Conservation (phyloP, 2,113 vertebrate species). For the Hemicordylus capensis region DNA sequence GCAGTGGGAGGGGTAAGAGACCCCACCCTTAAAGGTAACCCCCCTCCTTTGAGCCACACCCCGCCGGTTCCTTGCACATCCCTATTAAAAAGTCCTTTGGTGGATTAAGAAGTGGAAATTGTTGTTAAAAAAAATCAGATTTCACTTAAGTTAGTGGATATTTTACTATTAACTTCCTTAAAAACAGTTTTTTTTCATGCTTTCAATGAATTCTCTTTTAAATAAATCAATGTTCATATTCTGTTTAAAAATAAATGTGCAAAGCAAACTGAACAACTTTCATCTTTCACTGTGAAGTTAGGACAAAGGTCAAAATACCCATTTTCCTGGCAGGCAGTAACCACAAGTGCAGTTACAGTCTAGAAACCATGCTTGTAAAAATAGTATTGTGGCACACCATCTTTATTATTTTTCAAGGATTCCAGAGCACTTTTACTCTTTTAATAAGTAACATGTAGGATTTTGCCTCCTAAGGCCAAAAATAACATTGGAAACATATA, state of each 20-base stretch:
- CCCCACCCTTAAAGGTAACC: no score
- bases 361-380: slow-evolving; percentile 6
- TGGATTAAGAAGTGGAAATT: not conserved
- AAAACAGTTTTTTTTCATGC: slow-evolving; percentile 37
- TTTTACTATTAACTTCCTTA: not conserved
- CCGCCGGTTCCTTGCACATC: no score
- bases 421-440: slow-evolving; percentile 15
- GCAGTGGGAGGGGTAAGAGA: no score
- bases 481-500: not conserved
- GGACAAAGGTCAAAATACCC: slow-evolving; percentile 54
- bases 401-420: slow-evolving; percentile 14
- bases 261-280: slow-evolving; percentile 28
- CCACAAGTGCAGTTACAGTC: slow-evolving; percentile 15
- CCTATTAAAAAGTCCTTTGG: no score
- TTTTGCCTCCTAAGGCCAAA: not conserved
- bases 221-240: slow-evolving; percentile 26
- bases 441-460: slow-evolving; percentile 1
- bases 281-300: slow-evolving; percentile 25
- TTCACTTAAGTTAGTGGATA: not conserved
- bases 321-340: slow-evolving; percentile 29
- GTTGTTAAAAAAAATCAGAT: not conserved
- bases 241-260: slow-evolving; percentile 22
- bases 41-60: no score
- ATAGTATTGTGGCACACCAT: slow-evolving; percentile 18
- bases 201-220: slow-evolving; percentile 20